These are phyloP conservation scores for Numenius arquata DNA, from an alignment of 2,113 vertebrate genomes.

Conservation along the genomic window DNA sequence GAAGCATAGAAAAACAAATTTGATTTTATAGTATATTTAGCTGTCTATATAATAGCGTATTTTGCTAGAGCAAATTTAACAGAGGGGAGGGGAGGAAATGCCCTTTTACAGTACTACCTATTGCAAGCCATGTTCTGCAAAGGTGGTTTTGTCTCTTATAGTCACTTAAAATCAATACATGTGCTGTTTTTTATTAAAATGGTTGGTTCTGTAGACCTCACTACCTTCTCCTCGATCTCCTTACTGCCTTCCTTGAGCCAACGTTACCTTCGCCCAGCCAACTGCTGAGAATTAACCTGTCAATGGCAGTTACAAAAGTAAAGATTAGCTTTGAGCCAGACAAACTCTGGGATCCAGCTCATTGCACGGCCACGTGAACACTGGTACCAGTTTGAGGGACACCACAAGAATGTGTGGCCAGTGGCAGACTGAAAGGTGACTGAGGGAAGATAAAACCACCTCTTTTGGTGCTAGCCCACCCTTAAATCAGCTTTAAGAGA, in stretches of 20 bases:
- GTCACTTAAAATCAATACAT: not conserved
- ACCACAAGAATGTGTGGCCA: not conserved
- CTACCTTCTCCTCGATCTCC: not conserved
- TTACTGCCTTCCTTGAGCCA: not conserved
- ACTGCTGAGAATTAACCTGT: not conserved
- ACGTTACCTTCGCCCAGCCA: not conserved
- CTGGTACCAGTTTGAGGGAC: not conserved
- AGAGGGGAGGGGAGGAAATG: not conserved
- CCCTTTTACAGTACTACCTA: not conserved
- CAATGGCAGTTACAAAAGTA: not conserved
- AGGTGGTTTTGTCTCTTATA: not conserved
- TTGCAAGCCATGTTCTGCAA: not conserved
- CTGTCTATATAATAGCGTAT: not conserved
- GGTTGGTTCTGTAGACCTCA: not conserved
- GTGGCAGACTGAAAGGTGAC: not conserved
- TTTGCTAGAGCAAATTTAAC: not conserved
- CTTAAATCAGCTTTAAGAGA: not conserved
- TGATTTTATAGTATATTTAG: not conserved
- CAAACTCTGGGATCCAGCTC: not conserved
- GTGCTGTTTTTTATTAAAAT: not conserved
- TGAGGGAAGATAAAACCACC: not conserved
- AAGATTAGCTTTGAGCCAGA: not conserved
- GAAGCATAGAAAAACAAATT: not conserved
- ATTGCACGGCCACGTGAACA: accelerated
- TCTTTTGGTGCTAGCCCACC: not conserved